These are phyloP conservation scores for Herminia tarsipennalis DNA, from an alignment of 2,888 invertebrate species.

Conservation along the genomic window DNA sequence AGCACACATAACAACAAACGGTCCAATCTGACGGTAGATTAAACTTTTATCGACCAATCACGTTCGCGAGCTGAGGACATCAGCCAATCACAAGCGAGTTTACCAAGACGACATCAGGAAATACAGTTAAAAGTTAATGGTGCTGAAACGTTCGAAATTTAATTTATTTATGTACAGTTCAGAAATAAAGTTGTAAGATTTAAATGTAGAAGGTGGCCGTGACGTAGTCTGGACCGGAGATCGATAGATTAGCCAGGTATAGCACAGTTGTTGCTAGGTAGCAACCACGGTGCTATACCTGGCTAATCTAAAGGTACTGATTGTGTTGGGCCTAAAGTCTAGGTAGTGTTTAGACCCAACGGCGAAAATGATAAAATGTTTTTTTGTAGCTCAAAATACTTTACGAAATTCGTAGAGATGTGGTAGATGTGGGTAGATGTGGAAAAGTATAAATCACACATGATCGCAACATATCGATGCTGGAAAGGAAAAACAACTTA, in stretches of 20 bases:
- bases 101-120: slow-evolving; percentile 25
- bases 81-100: slow-evolving; percentile 46
- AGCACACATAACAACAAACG: slow-evolving; percentile 35
- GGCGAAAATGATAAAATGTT: too few relatives aligned
- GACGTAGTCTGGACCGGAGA: not conserved
- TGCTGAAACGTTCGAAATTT: slow-evolving; percentile 26
- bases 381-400: too few relatives aligned
- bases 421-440: too few relatives aligned
- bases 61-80: slow-evolving; percentile 30
- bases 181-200: slow-evolving; percentile 2
- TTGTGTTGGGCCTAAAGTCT: too few relatives aligned
- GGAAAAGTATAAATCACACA: too few relatives aligned
- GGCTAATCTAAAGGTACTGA: too few relatives aligned
- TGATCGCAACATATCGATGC: too few relatives aligned
- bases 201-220: slow-evolving; percentile 1
- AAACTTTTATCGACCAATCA: slow-evolving; percentile 54
- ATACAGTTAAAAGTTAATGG: slow-evolving; percentile 39
- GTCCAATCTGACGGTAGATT: slow-evolving; percentile 50
- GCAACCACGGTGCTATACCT: too few relatives aligned
- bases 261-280: too few relatives aligned
- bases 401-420: too few relatives aligned
- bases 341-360: too few relatives aligned
- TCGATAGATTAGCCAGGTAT: not conserved
- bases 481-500: too few relatives aligned
- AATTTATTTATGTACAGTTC: slow-evolving; percentile 28